These are phyloP conservation scores for Onychostoma macrolepis DNA, from an alignment of 2,113 vertebrate genomes.

Conservation along the genomic window DNA sequence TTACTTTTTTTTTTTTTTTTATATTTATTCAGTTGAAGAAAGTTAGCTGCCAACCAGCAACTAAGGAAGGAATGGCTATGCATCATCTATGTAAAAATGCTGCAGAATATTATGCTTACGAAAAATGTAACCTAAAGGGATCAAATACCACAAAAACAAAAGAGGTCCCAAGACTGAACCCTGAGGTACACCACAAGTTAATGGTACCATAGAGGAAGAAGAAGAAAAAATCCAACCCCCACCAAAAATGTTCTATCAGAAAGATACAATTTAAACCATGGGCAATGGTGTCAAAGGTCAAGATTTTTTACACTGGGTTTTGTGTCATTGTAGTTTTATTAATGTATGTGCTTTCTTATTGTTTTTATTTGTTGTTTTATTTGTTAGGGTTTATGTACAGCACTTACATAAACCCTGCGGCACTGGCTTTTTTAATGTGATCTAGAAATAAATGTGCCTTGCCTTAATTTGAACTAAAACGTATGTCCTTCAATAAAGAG, in stretches of 20 bases:
- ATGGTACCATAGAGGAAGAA: no score
- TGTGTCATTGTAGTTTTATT: not conserved
- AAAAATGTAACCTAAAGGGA: no score
- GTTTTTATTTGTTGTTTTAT: not conserved
- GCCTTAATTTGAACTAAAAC: not conserved
- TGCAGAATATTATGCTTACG: no score
- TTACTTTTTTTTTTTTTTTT: no score
- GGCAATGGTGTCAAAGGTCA: not conserved
- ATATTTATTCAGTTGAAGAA: no score
- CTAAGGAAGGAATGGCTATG: not conserved
- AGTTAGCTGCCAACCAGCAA: no score
- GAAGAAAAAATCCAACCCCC: no score
- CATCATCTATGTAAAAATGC: not conserved
- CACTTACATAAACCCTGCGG: no score
- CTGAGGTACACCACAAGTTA: not conserved
- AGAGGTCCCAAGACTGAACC: not conserved
- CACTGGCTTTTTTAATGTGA: no score
- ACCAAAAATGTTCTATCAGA: no score
- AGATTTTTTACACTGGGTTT: not conserved
- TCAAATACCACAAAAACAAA: not conserved
- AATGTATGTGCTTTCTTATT: not conserved
- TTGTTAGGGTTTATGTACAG: no score
- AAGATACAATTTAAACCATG: no score
- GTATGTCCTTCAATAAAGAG: not conserved
- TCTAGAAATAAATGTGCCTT: not conserved